Evolutionary conservation across 2,888 invertebrate genomes (phyloP).

Genomic region (Synanthedon tipuliformis): DNA sequence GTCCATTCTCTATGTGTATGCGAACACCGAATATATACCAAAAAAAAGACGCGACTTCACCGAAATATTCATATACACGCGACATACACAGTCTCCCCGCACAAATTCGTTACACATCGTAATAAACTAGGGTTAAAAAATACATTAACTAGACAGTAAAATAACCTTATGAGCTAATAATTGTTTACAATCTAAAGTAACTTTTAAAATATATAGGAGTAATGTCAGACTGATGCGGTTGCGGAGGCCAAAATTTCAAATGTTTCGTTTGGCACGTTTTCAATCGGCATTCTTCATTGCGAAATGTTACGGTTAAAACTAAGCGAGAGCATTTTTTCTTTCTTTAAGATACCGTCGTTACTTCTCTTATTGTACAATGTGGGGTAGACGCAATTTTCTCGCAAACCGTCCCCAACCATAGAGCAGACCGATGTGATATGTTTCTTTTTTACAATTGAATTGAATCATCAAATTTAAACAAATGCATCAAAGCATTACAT

Average conservation of each 20-base stretch:
- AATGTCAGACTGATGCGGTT: slow-evolving; percentile 24
- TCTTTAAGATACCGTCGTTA: too few species aligned
- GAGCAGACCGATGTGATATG: slow-evolving; percentile 25
- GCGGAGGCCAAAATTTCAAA: slow-evolving; percentile 22
- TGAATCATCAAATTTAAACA: slow-evolving; percentile 4
- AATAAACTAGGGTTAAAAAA: slow-evolving; percentile 51
- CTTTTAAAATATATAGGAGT: slow-evolving; percentile 13
- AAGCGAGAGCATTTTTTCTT: too few species aligned
- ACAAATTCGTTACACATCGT: slow-evolving; percentile 33
- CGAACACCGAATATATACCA: too few species aligned
- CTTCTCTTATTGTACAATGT: too few species aligned
- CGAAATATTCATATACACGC: slow-evolving; percentile 54
- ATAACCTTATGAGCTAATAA: slow-evolving; percentile 56
- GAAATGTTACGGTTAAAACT: too few species aligned
- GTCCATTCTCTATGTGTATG: too few species aligned
- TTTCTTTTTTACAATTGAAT: slow-evolving; percentile 19
- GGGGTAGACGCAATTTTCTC: too few species aligned
- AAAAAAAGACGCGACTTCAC: slow-evolving; percentile 9
- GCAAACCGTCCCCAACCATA: too few species aligned
- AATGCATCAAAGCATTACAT: not conserved
- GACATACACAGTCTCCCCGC: slow-evolving; percentile 44
- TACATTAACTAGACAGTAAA: slow-evolving; percentile 41
- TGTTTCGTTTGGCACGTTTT: slow-evolving; percentile 41
- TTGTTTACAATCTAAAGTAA: slow-evolving; percentile 43
- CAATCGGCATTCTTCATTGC: too few species aligned